Conservation (phyloP, 2,113 vertebrate genomes). For the Megaceryle maxima region DNA sequence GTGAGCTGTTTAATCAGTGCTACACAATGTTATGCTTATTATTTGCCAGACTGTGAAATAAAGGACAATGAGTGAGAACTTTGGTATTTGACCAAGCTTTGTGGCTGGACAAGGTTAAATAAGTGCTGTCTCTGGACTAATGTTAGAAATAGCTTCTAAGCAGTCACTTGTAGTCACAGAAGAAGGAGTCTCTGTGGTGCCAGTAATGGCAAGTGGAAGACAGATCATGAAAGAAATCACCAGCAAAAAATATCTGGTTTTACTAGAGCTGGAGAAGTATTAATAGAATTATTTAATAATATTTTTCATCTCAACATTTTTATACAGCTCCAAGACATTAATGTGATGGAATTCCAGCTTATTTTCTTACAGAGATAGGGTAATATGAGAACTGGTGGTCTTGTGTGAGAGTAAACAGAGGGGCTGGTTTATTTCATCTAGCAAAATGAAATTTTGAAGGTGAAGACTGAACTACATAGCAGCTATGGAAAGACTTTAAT, state of each 20-base stretch:
- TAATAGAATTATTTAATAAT: neutral
- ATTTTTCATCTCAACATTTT: neutral
- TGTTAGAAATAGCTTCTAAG: neutral
- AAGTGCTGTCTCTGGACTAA: neutral
- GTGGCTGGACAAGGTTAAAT: neutral
- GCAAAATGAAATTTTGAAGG: neutral
- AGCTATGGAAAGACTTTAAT: neutral
- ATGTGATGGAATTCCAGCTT: neutral
- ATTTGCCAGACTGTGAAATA: neutral
- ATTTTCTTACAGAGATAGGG: neutral
- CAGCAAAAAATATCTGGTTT: neutral
- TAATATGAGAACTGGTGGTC: neutral
- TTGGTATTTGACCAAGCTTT: neutral
- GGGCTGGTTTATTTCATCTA: neutral
- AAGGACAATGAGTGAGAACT: neutral
- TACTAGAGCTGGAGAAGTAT: neutral
- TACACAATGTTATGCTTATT: neutral
- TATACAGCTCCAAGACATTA: neutral
- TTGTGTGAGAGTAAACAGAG: neutral
- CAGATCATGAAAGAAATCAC: neutral
- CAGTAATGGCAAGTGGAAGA: neutral
- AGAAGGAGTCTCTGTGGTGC: neutral
- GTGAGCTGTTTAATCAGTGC: neutral
- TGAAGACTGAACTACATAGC: neutral
- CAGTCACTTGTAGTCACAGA: neutral